A percentile compares a stretch with the other conserved stretches of the same genome.
These are phyloP conservation scores for Hydropotes inermis DNA, from an alignment of 2,113 vertebrate genomes.

Conservation along the genomic window DNA sequence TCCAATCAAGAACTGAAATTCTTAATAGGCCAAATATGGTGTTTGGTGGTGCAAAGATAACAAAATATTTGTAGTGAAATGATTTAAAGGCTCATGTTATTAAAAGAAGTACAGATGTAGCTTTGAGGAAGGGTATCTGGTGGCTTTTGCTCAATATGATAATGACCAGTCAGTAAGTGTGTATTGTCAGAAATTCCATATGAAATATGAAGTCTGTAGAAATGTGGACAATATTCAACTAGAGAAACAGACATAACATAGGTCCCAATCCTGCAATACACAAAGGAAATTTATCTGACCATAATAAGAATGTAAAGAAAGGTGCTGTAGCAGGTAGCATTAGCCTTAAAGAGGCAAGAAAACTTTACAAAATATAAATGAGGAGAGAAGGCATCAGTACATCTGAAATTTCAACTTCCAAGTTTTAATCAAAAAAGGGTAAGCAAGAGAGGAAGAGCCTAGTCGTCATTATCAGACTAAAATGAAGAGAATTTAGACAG, in stretches of 20 bases:
- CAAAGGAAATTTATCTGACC: not conserved
- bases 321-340: no score
- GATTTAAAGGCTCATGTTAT: not conserved
- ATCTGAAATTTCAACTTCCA: not conserved
- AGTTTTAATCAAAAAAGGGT: not conserved
- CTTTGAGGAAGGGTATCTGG: not conserved
- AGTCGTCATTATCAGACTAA: not conserved
- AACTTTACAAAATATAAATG: not conserved
- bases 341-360: not conserved
- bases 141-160: not conserved
- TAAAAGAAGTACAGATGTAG: not conserved
- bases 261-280: not conserved
- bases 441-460: not conserved
- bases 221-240: not conserved
- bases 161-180: not conserved
- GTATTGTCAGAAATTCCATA: not conserved
- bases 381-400: not conserved
- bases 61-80: not conserved
- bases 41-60: not conserved
- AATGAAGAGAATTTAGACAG: not conserved
- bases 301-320: not conserved
- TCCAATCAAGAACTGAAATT: not conserved
- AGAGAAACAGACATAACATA: not conserved
- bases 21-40: not conserved
- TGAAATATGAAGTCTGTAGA: not conserved